Base-by-base conservation (phyloP, 2,797 vertebrate genomes). In the Spinus olivaceus region DNA sequence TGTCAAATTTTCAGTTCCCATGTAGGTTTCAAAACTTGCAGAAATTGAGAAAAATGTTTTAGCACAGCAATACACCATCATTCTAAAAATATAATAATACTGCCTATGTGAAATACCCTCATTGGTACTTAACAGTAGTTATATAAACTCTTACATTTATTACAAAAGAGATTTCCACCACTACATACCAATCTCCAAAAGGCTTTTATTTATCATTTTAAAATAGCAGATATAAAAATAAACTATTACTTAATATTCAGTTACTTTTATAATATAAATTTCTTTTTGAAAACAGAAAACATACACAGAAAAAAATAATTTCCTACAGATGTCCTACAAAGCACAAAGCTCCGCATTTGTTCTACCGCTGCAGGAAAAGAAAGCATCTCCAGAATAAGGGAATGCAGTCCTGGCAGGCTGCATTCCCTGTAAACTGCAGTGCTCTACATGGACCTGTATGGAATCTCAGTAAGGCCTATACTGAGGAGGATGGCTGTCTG, bases 141-240 rank as follows among this genome's bases (percentile, higher is more conserved):
- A 69, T 2, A 37, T 22, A 32, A 61, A 44, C 8, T 53, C 50
- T 66, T 22, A 20, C 2, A n/a, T 46, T 71, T 71, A 46, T 46
- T 67, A 66, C 33, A 67, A 88, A 92, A 76, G 1, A 93, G 6
- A 91, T 51, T 87, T 79, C 57, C n/a, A 86, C 13, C 37, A 86
- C 35, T 37, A 86, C 15, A 42, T 37, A 80, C 16, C 63, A 76
- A 30, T 91, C 65, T 95, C 87, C 28, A 95, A 94, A 94, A 95
- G 54, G 35, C 81, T 94, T 97, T 95, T 96, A 95, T 96, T 96
- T 61, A 85, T 64, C 47, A 71, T 92, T 72, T 44, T 72, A 86
- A 94, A 69, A 51, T 57, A 81, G 33, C 2, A 94, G 17, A 66
- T 39, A 90, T 50, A 94, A 93, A 90, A 96, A 91, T 92, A 90